Conservation (phyloP, 2,113 vertebrate species). For the Calidris pygmaea region DNA sequence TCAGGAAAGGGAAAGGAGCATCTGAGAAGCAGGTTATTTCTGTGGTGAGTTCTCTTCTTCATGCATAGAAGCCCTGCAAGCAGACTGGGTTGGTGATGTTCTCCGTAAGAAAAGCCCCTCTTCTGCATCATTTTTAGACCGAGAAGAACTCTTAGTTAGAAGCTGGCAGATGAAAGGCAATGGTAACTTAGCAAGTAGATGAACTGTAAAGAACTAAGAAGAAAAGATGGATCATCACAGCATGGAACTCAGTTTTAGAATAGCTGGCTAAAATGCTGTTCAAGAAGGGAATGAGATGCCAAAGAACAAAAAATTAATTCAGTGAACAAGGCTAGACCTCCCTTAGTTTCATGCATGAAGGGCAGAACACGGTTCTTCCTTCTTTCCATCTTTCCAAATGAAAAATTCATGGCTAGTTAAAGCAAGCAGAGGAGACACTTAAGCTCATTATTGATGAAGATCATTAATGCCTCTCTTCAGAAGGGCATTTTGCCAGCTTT, state of each 20-base stretch:
- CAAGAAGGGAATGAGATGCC: background rate
- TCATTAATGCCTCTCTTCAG: background rate
- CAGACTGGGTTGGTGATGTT: background rate
- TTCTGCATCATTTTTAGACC: background rate
- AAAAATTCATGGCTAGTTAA: conserved; percentile 34
- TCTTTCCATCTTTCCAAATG: conserved; percentile 2
- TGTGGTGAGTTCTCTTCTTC: background rate
- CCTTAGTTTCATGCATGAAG: conserved; percentile 11
- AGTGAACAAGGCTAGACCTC: background rate
- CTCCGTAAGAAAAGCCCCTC: background rate
- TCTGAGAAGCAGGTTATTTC: background rate
- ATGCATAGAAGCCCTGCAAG: background rate
- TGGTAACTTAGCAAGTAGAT: background rate
- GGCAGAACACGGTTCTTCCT: background rate
- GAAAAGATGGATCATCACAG: background rate
- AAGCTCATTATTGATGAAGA: conserved; percentile 39
- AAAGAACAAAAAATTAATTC: background rate
- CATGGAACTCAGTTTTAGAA: background rate
- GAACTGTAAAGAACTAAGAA: background rate
- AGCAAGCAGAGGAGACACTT: background rate
- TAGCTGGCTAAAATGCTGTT: background rate
- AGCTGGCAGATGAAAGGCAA: background rate
- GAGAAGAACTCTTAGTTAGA: background rate
- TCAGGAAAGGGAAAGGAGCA: background rate
- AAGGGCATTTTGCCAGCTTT: conserved; percentile 31